Percentiles rank a stretch among this genome's conserved stretches.
These are phyloP conservation scores for Halichoerus grypus DNA, from an alignment of 2,113 vertebrate species.

Conservation along the genomic window DNA sequence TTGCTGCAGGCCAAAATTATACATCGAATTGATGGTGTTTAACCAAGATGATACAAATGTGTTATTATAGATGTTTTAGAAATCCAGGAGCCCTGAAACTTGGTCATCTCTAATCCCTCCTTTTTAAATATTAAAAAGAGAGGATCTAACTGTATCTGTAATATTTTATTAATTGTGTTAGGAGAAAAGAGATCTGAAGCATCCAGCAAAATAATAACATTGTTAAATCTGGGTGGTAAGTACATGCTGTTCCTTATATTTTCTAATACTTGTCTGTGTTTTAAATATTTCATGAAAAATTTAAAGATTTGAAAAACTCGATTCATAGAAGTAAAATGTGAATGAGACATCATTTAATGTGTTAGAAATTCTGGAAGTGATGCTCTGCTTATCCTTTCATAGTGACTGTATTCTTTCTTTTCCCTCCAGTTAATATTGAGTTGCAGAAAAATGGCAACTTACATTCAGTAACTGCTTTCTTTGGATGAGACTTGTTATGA, in stretches of 20 bases:
- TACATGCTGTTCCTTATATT: background rate
- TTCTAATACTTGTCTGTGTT: background rate
- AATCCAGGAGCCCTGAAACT: background rate
- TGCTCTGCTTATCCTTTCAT: background rate
- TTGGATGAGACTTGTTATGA: constrained; percentile 72
- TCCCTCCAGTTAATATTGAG: constrained; percentile 32
- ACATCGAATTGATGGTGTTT: constrained; percentile 30
- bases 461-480: constrained; percentile 64
- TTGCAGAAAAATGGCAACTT: constrained; percentile 67
- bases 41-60: background rate
- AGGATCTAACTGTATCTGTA: background rate
- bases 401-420: constrained; percentile 30
- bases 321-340: constrained; percentile 36
- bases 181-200: background rate
- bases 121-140: constrained; percentile 24
- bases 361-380: constrained; percentile 40
- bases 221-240: background rate
- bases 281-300: constrained; percentile 25
- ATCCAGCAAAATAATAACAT: background rate
- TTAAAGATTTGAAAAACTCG: background rate
- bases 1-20: background rate
- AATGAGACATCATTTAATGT: constrained; percentile 34
- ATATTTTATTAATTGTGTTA: constrained; percentile 11
- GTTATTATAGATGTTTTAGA: background rate
- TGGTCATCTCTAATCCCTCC: background rate